phyloP scores from a whole-genome alignment of 1,140 invertebrate species.

The Sogatella furcifera region DNA sequence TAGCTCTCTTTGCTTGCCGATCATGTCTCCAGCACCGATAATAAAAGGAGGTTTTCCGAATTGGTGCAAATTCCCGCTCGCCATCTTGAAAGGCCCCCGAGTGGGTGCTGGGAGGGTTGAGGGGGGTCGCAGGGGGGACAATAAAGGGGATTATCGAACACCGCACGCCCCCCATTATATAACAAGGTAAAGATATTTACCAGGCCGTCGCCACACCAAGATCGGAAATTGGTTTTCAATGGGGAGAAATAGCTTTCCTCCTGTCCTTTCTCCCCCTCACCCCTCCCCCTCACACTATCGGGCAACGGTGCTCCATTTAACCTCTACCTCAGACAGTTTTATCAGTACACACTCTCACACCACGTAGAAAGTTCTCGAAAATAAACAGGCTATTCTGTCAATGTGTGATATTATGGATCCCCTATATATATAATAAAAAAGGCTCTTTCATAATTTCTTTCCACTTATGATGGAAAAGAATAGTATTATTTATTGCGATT shows the following conservation, averaged over 20 bases:
- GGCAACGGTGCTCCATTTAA: slow-evolving; percentile 1
- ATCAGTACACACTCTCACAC: too few species aligned
- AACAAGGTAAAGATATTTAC: not conserved
- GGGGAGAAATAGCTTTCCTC: slow-evolving; percentile 2
- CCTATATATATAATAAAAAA: too few species aligned
- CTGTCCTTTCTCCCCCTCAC: not conserved
- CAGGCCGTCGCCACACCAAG: not conserved
- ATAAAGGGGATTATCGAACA: not conserved
- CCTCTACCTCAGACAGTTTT: not conserved
- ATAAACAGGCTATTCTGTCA: too few species aligned
- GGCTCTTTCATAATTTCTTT: too few species aligned
- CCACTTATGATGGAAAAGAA: too few species aligned
- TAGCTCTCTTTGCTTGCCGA: not conserved
- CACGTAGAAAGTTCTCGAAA: too few species aligned
- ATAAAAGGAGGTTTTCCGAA: not conserved
- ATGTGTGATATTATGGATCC: too few species aligned
- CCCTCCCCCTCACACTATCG: not conserved
- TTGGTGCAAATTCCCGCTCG: not conserved
- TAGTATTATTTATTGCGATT: too few species aligned
- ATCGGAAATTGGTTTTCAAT: slow-evolving; percentile 3
- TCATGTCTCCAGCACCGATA: not conserved
- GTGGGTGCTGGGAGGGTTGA: not conserved
- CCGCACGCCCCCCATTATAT: not conserved
- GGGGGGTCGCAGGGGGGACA: not conserved
- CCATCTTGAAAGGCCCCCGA: not conserved